Evolutionary conservation across 2,797 vertebrate species (phyloP), one percentile per base, ranked within the genome.

Genomic region (Lateolabrax maculatus): DNA sequence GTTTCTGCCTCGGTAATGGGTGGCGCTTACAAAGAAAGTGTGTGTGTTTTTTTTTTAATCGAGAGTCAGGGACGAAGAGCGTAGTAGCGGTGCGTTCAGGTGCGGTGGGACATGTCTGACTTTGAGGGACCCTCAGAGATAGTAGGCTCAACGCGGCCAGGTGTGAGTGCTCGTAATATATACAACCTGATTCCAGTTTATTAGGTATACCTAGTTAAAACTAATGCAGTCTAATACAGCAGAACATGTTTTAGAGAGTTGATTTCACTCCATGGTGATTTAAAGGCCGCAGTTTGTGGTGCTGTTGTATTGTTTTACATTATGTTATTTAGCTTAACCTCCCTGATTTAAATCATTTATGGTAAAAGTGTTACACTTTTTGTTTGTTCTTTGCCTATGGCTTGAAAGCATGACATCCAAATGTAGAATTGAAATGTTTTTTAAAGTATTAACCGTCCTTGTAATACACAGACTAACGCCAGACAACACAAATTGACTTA

Each of bases 11-110:
- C 5, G 1, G 25, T 2, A n/a, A 55, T 71, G 74, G 90, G 91
- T 1, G 89, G 85, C 0, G 80, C 79, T 48, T 79, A 1, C 1
- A 51, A 29, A 68, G 3, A 61, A 46, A 77, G 16, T 21, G 7
- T 1, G 1, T 9, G 25, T n/a, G n/a, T n/a, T 9, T 15, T 36
- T 5, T 12, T 70, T 75, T 62, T 61, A 12, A 29, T 0, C 16
- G 1, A 31, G 75, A 77, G 39, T 84, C 69, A 81, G 36, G 4
- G 18, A 37, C 31, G 63, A 48, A 68, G 51, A 2, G 12, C 9
- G 16, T 21, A 74, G 63, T 56, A 29, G 4, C 1, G 79, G 4
- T 18, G 81, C 76, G 52, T 93, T 92, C 75, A 81, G 0, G 21
- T 0, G 13, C 27, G 13, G 39, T 49, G 31, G 87, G 84, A 75